Evolutionary conservation across 2,113 vertebrate species (phyloP).

Genomic region (Rhabdomys dilectus): DNA sequence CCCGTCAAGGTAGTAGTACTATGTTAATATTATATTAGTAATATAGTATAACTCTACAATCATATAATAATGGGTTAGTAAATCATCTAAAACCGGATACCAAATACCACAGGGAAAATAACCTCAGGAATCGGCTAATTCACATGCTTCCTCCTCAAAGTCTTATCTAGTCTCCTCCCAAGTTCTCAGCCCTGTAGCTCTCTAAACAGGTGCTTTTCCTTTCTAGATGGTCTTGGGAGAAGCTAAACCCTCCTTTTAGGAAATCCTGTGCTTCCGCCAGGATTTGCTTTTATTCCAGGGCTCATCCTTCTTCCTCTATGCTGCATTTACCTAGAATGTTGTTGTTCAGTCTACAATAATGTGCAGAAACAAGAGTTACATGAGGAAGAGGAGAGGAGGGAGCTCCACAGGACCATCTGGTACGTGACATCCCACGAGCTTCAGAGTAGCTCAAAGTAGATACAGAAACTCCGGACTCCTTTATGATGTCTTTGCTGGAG

Average conservation of each 20-base stretch:
- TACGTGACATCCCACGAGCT: background rate
- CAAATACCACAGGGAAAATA: background rate
- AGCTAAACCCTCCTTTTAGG: background rate
- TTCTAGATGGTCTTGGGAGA: background rate
- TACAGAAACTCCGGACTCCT: background rate
- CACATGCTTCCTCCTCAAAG: background rate
- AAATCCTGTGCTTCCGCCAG: background rate
- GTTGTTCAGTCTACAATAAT: background rate
- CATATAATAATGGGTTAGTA: background rate
- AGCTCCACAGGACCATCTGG: accelerated
- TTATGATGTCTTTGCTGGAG: background rate
- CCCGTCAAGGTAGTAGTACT: background rate
- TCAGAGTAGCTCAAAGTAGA: background rate
- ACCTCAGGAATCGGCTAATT: background rate
- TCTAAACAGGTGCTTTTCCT: background rate
- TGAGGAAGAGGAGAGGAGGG: background rate
- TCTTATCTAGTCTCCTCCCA: too few species aligned
- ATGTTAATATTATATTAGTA: background rate
- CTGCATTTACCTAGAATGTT: background rate
- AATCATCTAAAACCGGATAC: background rate
- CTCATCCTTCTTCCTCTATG: background rate
- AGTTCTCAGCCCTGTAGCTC: background rate
- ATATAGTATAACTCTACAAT: background rate
- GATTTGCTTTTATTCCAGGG: background rate
- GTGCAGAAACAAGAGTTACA: background rate